Percentiles rank a stretch among this genome's conserved stretches.
These are phyloP conservation scores for Ceratina japonica DNA, from an alignment of 1,140 invertebrate species.

Conservation along the genomic window DNA sequence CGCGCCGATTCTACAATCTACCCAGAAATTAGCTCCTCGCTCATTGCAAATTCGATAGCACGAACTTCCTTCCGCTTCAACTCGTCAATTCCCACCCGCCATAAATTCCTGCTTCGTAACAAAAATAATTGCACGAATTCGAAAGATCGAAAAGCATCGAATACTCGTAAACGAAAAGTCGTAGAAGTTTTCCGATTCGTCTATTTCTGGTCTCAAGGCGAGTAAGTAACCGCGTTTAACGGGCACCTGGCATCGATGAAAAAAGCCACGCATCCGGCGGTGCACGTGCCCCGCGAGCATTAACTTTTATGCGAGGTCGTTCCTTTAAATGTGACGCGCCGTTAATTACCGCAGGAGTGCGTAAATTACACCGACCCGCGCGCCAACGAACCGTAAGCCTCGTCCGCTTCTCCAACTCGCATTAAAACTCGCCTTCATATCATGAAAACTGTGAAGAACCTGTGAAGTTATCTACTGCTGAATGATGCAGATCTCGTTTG, in stretches of 20 bases:
- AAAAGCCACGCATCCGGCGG: constrained; percentile 9
- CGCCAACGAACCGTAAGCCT: neutral
- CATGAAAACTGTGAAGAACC: no score
- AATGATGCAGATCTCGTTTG: no score
- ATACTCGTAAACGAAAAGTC: neutral
- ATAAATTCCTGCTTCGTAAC: neutral
- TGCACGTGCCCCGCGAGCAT: constrained; percentile 25
- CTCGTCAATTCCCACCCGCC: no score
- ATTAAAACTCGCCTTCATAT: no score
- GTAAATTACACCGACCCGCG: constrained; percentile 16
- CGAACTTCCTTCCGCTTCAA: neutral
- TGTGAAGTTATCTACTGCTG: no score
- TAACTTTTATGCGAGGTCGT: constrained; percentile 16
- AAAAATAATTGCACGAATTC: no score
- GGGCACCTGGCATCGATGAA: constrained; percentile 13
- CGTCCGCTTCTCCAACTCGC: no score
- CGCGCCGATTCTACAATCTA: no score
- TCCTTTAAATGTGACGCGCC: constrained; percentile 26
- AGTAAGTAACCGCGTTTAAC: constrained; percentile 28
- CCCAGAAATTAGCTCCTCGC: neutral
- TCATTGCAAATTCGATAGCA: neutral
- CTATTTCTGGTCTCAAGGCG: constrained; percentile 40
- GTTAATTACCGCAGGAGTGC: constrained; percentile 25
- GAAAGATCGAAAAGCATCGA: no score
- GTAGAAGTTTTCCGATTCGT: neutral